A percentile compares a stretch with the other conserved stretches of the same genome.
phyloP scores from a whole-genome alignment of 2,888 invertebrate species.

The Pseudococcus viburni region DNA sequence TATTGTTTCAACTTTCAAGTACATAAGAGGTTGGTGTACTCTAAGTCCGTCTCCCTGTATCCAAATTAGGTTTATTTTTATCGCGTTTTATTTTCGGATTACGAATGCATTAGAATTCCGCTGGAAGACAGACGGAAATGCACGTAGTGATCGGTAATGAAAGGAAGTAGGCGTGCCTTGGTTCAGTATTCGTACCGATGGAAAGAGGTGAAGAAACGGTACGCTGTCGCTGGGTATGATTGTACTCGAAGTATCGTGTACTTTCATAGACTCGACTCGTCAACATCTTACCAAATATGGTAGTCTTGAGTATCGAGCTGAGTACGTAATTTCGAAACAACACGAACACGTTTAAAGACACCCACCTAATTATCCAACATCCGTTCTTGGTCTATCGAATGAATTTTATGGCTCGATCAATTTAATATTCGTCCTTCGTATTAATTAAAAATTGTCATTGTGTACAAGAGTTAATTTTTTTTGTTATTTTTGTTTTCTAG shows the following conservation, averaged over 20 bases:
- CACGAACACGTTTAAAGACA: slow-evolving; percentile 7
- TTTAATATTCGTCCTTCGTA: background rate
- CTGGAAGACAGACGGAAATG: slow-evolving; percentile 39
- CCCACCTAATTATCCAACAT: slow-evolving; percentile 40
- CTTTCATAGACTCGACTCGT: background rate
- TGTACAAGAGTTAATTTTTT: background rate
- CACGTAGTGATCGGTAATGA: slow-evolving; percentile 21
- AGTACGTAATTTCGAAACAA: background rate
- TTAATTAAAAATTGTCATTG: background rate
- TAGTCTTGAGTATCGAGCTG: background rate
- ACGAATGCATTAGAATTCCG: background rate
- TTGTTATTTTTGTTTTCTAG: slow-evolving; percentile 71
- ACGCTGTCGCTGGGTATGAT: background rate
- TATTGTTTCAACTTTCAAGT: slow-evolving; percentile 15
- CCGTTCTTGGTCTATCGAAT: background rate
- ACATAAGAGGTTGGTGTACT: background rate
- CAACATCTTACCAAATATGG: slow-evolving; percentile 48
- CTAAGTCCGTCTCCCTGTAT: background rate
- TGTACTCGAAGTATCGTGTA: background rate
- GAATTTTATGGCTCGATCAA: no score
- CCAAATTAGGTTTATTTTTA: slow-evolving; percentile 13
- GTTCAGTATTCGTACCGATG: background rate
- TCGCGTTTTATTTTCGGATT: slow-evolving; percentile 25
- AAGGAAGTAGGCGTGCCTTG: slow-evolving; percentile 50
- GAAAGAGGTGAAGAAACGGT: slow-evolving; percentile 53